Percentiles rank a stretch among this genome's conserved stretches.
phyloP scores from a whole-genome alignment of 2,113 vertebrate genomes.

The Macquaria ambigua region DNA sequence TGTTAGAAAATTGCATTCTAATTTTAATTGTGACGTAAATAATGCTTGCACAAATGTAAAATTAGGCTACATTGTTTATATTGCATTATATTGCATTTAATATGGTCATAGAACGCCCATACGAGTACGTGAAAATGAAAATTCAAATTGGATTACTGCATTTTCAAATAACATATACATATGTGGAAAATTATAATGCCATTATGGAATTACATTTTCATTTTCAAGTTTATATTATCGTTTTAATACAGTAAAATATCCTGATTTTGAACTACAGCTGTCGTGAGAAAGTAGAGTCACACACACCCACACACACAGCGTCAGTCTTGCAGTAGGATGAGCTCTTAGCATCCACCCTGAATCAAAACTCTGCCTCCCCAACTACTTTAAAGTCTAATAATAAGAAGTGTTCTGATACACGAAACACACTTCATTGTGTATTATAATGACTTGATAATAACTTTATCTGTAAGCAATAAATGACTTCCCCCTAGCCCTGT shows the following conservation, averaged over 20 bases:
- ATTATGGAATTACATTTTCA: too few relatives aligned
- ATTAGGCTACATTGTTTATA: too few relatives aligned
- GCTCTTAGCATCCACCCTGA: not conserved
- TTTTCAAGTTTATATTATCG: too few relatives aligned
- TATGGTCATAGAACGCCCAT: too few relatives aligned
- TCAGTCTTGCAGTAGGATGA: not conserved
- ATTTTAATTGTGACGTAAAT: too few relatives aligned
- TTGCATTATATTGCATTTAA: too few relatives aligned
- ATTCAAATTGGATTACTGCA: too few relatives aligned
- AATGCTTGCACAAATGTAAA: too few relatives aligned
- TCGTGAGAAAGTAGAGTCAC: not conserved
- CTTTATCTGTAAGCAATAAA: not conserved
- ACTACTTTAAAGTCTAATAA: not conserved
- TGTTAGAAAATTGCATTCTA: too few relatives aligned
- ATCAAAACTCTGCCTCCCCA: not conserved
- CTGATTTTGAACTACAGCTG: not conserved
- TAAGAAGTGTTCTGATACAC: not conserved
- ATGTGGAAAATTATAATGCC: too few relatives aligned
- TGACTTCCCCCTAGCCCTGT: not conserved
- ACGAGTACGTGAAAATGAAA: too few relatives aligned
- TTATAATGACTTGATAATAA: not conserved
- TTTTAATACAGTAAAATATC: not conserved
- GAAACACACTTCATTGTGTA: not conserved
- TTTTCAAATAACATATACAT: too few relatives aligned
- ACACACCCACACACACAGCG: not conserved